phyloP scores from a whole-genome alignment of 35 echinoderm and acorn worm species.

The Ophiothrix spiculata region DNA sequence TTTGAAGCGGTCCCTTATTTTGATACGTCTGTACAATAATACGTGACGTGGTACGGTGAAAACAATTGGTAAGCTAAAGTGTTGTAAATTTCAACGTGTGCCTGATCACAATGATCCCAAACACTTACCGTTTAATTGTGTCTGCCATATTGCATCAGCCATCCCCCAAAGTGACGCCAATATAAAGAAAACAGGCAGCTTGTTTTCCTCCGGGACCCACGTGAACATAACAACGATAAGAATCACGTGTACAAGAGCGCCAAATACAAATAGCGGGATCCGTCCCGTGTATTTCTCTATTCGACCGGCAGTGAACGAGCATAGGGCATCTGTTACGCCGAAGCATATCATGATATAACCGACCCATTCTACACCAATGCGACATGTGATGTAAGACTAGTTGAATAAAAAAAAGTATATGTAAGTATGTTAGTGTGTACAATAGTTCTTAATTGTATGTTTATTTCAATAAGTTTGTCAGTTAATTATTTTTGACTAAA shows the following conservation, averaged over 20 bases:
- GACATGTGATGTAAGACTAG: slow-evolving; percentile 91
- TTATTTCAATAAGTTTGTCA: too few relatives aligned
- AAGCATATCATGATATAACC: slow-evolving; percentile 98
- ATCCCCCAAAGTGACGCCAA: slow-evolving; percentile 83
- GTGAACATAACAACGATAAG: slow-evolving; percentile 59
- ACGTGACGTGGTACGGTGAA: too few relatives aligned
- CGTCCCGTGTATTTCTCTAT: slow-evolving; percentile 69
- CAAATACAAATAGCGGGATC: slow-evolving; percentile 60
- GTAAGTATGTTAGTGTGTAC: neutral
- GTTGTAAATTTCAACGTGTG: neutral
- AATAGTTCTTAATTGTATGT: too few relatives aligned
- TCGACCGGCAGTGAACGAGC: slow-evolving; percentile 62
- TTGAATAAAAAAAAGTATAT: neutral
- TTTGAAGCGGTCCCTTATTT: too few relatives aligned
- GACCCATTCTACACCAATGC: slow-evolving; percentile 83
- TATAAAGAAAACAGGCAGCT: slow-evolving; percentile 72
- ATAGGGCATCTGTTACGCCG: slow-evolving; percentile 71
- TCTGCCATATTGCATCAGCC: slow-evolving; percentile 89
- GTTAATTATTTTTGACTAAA: neutral
- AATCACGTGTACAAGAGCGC: slow-evolving; percentile 37
- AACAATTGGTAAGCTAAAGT: too few relatives aligned
- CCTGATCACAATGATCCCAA: neutral
- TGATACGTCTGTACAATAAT: too few relatives aligned
- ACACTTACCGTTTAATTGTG: slow-evolving; percentile 81
- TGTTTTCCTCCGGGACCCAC: slow-evolving; percentile 55